Base-by-base conservation (phyloP, 2,113 vertebrate species). In the Sakesphorus luctuosus region DNA sequence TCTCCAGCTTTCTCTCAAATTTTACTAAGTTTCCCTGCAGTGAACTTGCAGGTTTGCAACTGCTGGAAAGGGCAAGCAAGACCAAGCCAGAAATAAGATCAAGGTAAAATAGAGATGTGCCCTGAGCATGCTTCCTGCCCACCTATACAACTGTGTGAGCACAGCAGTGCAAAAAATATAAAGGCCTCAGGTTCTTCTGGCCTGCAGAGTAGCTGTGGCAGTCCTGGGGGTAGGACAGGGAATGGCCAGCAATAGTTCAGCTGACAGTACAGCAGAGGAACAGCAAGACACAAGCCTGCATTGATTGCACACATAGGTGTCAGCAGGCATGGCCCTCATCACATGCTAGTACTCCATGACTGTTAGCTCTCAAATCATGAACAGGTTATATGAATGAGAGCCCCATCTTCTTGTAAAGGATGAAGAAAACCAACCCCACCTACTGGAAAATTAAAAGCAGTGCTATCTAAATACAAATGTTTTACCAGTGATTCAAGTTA, bases 271-370 rank as follows among this genome's bases (percentile, higher is more conserved):
- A 85, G 71, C 61, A 56, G 18, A 55, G 53, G 14, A 52, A 58
- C 19, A 44, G n/a, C 11, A 62, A 58, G 74, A 25, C 18, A 36
- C 10, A 31, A 44, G 6, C 36, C 56, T 71, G 33, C 19, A 18
- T 0, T 1, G 15, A 46, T 25, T 62, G 61, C 33, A 63, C 52
- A 46, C 0, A 3, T 3, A 40, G 10, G 19, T 23, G 72, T 25
- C 26, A 35, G 55, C 9, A 40, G 35, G 10, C 20, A 56, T 3
- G 58, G 33, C 18, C 18, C 17, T n/a, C 12, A 55, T 65, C 49
- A 24, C 49, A 28, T 53, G 38, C 53, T 88, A 86, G 50, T 68
- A 52, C 13, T 13, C 63, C 44, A 52, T 6, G 18, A 31, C 35
- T 52, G 18, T 47, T 31, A 67, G 40, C 59, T 44, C 33, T 61